phyloP scores from a whole-genome alignment of 30 jellyfish, hydroid and myxozoan species.

The Aurelia sp. region DNA sequence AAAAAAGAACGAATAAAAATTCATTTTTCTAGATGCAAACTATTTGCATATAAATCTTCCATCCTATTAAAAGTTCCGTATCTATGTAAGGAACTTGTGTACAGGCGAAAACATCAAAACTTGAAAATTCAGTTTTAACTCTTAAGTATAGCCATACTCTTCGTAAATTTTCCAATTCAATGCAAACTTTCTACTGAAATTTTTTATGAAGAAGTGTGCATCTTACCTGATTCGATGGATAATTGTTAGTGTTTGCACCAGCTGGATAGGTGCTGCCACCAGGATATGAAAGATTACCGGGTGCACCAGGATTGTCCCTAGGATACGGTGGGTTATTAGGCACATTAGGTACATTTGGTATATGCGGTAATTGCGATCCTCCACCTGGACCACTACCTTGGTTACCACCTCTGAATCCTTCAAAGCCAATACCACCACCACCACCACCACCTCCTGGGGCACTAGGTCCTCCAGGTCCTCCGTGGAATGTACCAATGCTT shows the following conservation, averaged over 20 bases:
- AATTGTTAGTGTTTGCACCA: neutral
- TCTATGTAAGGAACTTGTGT: too few relatives aligned
- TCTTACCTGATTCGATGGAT: slow-evolving; percentile 39
- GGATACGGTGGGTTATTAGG: slow-evolving; percentile 52
- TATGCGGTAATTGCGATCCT: slow-evolving; percentile 38
- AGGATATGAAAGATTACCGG: slow-evolving; percentile 21
- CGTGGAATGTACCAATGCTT: slow-evolving; percentile 63
- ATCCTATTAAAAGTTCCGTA: too few relatives aligned
- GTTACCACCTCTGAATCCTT: slow-evolving; percentile 27
- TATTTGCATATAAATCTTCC: too few relatives aligned
- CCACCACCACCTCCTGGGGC: slow-evolving; percentile 85
- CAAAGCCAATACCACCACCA: slow-evolving; percentile 77
- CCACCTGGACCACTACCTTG: slow-evolving; percentile 79
- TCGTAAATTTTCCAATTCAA: too few relatives aligned
- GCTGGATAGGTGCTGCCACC: slow-evolving; percentile 39
- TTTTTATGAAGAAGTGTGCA: neutral
- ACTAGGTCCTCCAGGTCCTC: slow-evolving; percentile 88
- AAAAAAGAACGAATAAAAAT: too few relatives aligned
- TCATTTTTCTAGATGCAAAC: too few relatives aligned
- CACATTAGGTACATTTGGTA: slow-evolving; percentile 47
- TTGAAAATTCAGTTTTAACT: too few relatives aligned
- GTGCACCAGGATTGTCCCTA: too few relatives aligned
- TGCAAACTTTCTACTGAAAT: too few relatives aligned
- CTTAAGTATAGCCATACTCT: too few relatives aligned
- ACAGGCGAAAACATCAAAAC: too few relatives aligned